Conservation (phyloP, 2,797 vertebrate species). For the Cichlasoma orientale region DNA sequence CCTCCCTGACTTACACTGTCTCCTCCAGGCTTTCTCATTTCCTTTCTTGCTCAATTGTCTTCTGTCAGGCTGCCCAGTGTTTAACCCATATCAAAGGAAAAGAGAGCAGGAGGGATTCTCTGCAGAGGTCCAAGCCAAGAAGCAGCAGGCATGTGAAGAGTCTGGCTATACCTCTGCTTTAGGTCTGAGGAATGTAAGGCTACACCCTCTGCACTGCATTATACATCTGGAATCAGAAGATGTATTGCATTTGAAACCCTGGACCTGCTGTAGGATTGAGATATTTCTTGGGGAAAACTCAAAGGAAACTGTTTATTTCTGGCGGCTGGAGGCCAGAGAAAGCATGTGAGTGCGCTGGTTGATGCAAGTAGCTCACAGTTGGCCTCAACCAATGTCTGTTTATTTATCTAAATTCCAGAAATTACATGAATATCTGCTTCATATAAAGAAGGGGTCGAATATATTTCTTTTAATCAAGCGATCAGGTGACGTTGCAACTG, state of each 20-base stretch:
- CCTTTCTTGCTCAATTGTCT: conserved; percentile 68
- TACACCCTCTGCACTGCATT: conserved; percentile 54
- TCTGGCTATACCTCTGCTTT: conserved; percentile 48
- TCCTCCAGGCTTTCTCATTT: conserved; percentile 75
- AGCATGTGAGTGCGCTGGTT: conserved; percentile 18
- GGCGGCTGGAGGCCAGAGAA: conserved; percentile 33
- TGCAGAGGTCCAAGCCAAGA: conserved; percentile 49
- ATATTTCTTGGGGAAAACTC: conserved; percentile 43
- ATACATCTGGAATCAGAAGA: conserved; percentile 55
- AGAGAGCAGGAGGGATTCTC: conserved; percentile 62
- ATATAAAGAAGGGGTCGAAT: background rate
- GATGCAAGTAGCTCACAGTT: conserved; percentile 19
- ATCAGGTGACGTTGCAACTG: conserved; percentile 40
- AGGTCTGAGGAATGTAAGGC: conserved; percentile 64
- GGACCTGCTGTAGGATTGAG: conserved; percentile 25
- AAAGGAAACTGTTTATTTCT: conserved; percentile 61
- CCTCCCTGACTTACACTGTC: conserved; percentile 57
- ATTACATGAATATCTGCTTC: conserved; percentile 32
- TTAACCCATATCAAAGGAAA: conserved; percentile 70
- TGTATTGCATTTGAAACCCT: conserved; percentile 37
- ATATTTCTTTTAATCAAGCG: conserved; percentile 36
- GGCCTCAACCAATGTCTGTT: conserved; percentile 39
- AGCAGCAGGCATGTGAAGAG: conserved; percentile 37
- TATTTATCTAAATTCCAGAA: conserved; percentile 41
- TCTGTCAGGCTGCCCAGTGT: conserved; percentile 60